Conservation (phyloP, 2,888 invertebrate species). For the Hypomecis punctinalis region DNA sequence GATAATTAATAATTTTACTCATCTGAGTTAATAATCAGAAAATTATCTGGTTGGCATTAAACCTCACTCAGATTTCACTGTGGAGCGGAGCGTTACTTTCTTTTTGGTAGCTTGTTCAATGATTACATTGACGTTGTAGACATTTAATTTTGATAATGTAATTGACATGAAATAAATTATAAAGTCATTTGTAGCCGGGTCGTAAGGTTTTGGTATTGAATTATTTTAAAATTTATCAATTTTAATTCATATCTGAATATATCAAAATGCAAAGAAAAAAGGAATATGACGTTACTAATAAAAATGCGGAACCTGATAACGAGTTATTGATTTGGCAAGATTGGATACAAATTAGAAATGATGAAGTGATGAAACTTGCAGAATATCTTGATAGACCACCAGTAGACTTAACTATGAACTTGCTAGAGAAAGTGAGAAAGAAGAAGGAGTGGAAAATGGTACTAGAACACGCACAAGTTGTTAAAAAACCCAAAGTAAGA, state of each 20-base stretch:
- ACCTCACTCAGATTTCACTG: no score
- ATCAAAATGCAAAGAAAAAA: conserved; percentile 41
- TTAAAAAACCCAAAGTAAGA: conserved; percentile 57
- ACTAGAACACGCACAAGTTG: conserved; percentile 69
- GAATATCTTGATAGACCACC: conserved; percentile 56
- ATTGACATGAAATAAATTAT: background rate
- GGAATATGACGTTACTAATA: conserved; percentile 41
- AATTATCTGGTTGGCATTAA: no score
- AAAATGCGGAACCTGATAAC: conserved; percentile 56
- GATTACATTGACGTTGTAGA: background rate
- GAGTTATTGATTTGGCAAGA: conserved; percentile 73
- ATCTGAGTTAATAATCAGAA: no score
- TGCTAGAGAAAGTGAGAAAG: conserved; percentile 60
- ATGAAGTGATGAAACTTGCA: conserved; percentile 61
- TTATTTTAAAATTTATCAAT: background rate
- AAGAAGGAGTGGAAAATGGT: conserved; percentile 68
- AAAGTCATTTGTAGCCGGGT: background rate
- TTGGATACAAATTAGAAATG: conserved; percentile 71
- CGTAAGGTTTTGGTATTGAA: conserved; percentile 3
- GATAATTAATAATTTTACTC: no score
- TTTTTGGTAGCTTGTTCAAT: no score
- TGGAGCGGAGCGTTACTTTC: no score
- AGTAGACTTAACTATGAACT: conserved; percentile 71
- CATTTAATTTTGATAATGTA: background rate
- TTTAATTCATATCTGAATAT: background rate